Base-by-base conservation (phyloP, 2,113 vertebrate genomes). In the Pangasianodon gigas region DNA sequence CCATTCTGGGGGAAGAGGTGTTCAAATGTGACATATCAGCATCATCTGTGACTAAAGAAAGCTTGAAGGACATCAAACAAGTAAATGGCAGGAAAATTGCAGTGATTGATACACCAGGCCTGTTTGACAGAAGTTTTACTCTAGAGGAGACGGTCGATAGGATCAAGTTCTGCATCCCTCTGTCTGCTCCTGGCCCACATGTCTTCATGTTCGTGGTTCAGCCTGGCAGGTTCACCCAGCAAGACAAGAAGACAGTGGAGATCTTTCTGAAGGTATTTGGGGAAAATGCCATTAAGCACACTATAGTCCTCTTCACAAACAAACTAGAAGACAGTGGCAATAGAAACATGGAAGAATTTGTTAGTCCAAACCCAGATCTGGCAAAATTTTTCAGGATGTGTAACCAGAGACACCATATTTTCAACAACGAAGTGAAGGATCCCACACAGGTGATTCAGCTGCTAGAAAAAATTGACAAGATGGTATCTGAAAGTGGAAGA, bases 101-200 rank as follows among this genome's bases (percentile, higher is more conserved):
- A 83, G 85, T 93, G 74, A 87, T 92, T 75, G 91, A 93, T 88
- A 91, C 92, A 21, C 90, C 92, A 89, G 92, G 90, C 37, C 71
- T 91, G 29, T 91, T 84, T 86, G 82, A 90, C 54, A 32, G 48
- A n/a, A 67, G n/a, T 16, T 79, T 90, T 58, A 85, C 65, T 19
- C 4, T 80, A 5, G 87, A 88, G 32, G 87, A 92, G 29, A 85
- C 37, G 1, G 60, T 89, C 3, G 85, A 32, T 44, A 58, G 89
- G 54, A 91, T 91, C 44, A 79, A 79, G 85, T 32, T 62, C 48
- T 91, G 87, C 74, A 51, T 92, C 32, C 60, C 84, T 29, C 87
- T 89, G 11, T 86, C 91, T 74, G 58, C 92, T 54, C 91, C 92
- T n/a, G 92, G 91, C 16, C 89, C 91, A 69, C 89, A 93, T 44